Conservation (phyloP, 1,140 invertebrate species). For the Hormaphis cornu region DNA sequence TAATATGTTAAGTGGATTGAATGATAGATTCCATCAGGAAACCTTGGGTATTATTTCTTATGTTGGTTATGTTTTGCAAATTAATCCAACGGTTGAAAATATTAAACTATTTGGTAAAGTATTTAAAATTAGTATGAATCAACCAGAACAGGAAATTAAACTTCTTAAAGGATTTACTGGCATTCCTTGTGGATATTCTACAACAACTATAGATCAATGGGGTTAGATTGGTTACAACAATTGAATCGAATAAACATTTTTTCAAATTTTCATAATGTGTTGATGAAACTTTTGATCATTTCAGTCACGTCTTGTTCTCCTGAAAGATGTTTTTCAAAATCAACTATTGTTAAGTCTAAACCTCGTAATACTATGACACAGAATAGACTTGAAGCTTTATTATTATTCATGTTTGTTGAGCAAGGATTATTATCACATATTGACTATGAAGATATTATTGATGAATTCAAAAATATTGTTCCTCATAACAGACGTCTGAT, state of each 20-base stretch:
- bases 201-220: not conserved
- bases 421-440: not conserved
- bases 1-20: not conserved
- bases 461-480: not conserved
- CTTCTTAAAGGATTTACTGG: too few species aligned
- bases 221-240: not conserved
- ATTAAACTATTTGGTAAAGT: not conserved
- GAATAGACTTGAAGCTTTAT: not conserved
- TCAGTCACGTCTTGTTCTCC: too few species aligned
- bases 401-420: not conserved
- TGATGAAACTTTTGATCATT: not conserved
- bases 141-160: not conserved
- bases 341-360: not conserved
- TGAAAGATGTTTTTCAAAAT: too few species aligned
- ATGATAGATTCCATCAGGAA: not conserved
- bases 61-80: not conserved
- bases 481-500: not conserved
- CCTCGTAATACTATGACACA: not conserved
- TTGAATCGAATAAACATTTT: not conserved
- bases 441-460: not conserved
- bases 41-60: not conserved
- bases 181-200: not conserved
- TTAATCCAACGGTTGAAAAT: not conserved
- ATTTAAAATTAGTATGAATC: not conserved
- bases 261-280: not conserved